These are phyloP conservation scores for Gallinago stenura DNA, from an alignment of 2,797 vertebrate genomes.

Conservation along the genomic window DNA sequence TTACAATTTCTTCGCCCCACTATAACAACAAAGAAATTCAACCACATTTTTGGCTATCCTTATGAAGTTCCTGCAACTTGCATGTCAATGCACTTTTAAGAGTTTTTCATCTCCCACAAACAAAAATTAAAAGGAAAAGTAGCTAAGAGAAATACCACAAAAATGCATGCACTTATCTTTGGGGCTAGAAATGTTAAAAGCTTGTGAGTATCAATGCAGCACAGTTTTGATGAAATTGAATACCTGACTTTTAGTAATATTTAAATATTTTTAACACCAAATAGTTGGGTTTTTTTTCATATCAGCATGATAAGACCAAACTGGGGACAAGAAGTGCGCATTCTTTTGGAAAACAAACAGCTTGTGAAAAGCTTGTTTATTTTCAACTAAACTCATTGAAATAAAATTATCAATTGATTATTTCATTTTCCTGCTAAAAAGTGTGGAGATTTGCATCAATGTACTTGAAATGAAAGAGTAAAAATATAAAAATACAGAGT, in stretches of 20 bases:
- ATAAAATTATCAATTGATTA: not conserved
- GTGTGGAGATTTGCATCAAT: not conserved
- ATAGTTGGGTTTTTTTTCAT: not conserved
- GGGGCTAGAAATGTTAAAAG: not conserved
- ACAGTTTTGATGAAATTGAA: not conserved
- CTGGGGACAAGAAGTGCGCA: accelerated
- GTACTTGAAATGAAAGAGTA: not conserved
- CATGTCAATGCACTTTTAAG: not conserved
- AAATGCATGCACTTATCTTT: not conserved
- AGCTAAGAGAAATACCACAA: not conserved
- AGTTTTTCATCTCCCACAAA: conserved; percentile 3
- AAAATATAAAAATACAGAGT: not conserved
- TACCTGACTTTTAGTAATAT: not conserved
- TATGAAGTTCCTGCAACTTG: not conserved
- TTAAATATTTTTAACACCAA: not conserved
- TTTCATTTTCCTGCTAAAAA: not conserved
- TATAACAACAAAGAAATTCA: conserved; percentile 51
- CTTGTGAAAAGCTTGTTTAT: not conserved
- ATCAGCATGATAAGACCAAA: not conserved
- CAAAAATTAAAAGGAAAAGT: not conserved
- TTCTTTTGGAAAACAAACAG: not conserved
- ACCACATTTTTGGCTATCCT: not conserved
- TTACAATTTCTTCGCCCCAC: conserved; percentile 60
- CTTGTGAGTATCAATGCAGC: not conserved
- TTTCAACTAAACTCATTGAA: not conserved